Conservation (phyloP, 2,888 invertebrate genomes). For the Drosophila percnosoma region DNA sequence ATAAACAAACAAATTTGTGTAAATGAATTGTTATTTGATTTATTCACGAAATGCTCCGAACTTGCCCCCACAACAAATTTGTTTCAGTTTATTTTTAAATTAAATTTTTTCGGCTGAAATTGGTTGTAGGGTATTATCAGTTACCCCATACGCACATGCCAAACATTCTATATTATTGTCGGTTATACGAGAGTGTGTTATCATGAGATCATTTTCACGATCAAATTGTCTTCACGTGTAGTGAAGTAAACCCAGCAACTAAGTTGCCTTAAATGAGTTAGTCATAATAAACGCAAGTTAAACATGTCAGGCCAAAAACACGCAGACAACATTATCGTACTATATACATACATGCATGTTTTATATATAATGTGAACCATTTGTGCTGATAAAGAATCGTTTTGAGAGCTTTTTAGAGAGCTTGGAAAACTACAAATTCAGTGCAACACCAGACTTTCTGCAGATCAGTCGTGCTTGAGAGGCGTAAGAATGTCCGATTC, state of each 20-base stretch:
- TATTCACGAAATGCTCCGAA: too few species aligned
- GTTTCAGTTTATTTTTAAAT: too few species aligned
- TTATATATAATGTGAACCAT: not conserved
- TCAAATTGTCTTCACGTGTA: too few species aligned
- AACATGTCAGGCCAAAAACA: not conserved
- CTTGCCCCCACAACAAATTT: too few species aligned
- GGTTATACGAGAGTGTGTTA: too few species aligned
- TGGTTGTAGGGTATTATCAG: too few species aligned
- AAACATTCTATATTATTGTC: too few species aligned
- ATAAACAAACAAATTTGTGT: not conserved
- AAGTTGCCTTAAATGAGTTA: not conserved
- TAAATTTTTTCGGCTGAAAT: too few species aligned
- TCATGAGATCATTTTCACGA: too few species aligned
- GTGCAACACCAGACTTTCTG: constrained; percentile 9
- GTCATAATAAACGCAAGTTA: not conserved
- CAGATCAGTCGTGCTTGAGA: constrained; percentile 16
- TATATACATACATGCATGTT: not conserved
- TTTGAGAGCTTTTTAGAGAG: constrained; percentile 1
- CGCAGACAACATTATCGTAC: not conserved
- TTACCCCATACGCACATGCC: too few species aligned
- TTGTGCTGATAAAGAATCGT: constrained; percentile 20
- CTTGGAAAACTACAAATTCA: not conserved
- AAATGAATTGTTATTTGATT: too few species aligned
- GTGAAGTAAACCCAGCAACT: too few species aligned
- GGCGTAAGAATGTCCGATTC: constrained; percentile 19